phyloP scores from a whole-genome alignment of 2,797 vertebrate species.

The Notamacropus eugenii region DNA sequence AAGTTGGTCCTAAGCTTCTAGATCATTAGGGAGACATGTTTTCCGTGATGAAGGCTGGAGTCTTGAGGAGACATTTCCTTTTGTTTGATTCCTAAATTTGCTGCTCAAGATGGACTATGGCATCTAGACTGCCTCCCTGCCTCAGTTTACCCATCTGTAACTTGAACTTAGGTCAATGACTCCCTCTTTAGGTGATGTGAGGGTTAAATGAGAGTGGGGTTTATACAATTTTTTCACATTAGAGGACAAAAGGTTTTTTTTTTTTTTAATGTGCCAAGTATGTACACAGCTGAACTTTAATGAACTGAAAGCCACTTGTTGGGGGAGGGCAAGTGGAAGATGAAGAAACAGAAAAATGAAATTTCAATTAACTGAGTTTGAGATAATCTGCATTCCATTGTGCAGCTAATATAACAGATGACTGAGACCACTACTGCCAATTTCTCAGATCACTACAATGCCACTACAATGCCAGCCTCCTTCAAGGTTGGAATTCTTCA shows the following conservation, averaged over 20 bases:
- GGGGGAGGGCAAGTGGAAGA: background rate
- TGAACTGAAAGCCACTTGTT: background rate
- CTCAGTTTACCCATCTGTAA: background rate
- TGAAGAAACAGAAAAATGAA: background rate
- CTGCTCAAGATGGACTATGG: background rate
- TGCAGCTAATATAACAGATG: background rate
- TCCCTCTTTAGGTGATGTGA: background rate
- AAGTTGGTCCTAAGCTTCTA: background rate
- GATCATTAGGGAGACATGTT: background rate
- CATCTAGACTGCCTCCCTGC: background rate
- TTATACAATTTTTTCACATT: background rate
- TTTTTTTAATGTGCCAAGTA: background rate
- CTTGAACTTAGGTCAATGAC: background rate
- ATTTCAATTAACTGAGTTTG: background rate
- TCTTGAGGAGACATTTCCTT: background rate
- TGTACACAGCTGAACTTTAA: background rate
- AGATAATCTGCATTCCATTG: background rate
- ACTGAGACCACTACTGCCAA: background rate
- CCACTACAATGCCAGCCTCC: background rate
- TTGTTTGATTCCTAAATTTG: background rate
- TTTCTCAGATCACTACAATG: background rate
- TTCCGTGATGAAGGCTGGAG: background rate
- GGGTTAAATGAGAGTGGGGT: background rate
- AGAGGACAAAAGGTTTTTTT: background rate
- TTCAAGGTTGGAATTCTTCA: background rate